Base-by-base conservation (phyloP, 2,888 invertebrate species). In the Leucozona laternaria region DNA sequence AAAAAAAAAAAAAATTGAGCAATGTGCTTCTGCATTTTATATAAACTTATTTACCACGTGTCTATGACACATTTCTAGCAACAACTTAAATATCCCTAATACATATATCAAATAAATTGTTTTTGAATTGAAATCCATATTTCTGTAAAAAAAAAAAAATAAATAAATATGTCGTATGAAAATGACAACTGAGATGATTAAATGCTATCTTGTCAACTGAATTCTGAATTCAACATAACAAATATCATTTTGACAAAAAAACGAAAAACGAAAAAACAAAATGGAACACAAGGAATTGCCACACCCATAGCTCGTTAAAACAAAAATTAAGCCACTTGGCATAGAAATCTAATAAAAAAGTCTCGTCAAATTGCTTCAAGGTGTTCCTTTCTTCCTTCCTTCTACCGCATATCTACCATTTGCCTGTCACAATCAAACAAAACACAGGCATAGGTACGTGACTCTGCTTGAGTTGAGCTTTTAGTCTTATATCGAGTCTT, bases 281-380 rank as follows among this genome's bases (percentile, higher is more conserved):
- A n/a, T n/a, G n/a, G 0, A 8, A 15, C 2, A 28, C 3, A 25
- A 15, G 3, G 0, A 17, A 17, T 45, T 53, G 22, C 60, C 60
- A 62, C 60, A 43, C 60, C 25, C 40, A 43, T 40, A 10, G 22
- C 10, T 40, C n/a, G 11, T 4, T 13, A 40, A 40, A 43, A 25
- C 25, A 25, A 40, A 34, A 62, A 62, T 62, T 22, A 43, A 43
- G 40, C 25, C 25, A 62, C 25, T 62, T 62, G 15, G 15, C 6
- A 34, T n/a, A 62, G 22, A 43, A 34, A 62, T 62, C 15, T 43
- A 43, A 43, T 10, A 48, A 20, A 15, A 62, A 62, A 58, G 8
- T 37, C 37, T 25, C n/a, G 25, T 40, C 60, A 62, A 62, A 62
- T 62, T 62, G 40, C 40, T 62, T 25, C 5, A 62, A 43, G 60